Conservation (phyloP, 2,888 invertebrate species). For the Ormyrus rosae region DNA sequence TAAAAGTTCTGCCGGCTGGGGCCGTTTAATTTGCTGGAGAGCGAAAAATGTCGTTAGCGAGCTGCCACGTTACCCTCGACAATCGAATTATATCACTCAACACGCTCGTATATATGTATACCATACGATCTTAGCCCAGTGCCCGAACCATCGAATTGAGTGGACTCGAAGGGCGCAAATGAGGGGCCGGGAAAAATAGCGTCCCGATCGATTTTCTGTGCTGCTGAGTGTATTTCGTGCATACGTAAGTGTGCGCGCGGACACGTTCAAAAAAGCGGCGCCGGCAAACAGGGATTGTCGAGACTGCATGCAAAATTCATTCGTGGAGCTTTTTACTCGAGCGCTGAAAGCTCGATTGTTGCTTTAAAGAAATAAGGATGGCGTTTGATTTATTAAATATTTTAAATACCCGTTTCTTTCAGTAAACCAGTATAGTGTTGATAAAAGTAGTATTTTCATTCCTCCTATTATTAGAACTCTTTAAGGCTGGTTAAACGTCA, state of each 20-base stretch:
- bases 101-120: neutral
- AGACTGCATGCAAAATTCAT: neutral
- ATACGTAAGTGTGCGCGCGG: neutral
- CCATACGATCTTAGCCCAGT: neutral
- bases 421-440: too few species aligned
- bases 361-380: too few species aligned
- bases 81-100: conserved; percentile 29
- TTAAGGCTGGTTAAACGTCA: too few species aligned
- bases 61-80: neutral
- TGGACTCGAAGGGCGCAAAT: conserved; percentile 10
- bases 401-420: too few species aligned
- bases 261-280: conserved; percentile 31
- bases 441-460: too few species aligned
- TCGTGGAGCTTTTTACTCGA: conserved; percentile 3
- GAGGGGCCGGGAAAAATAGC: neutral
- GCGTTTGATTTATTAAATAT: too few species aligned
- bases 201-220: conserved; percentile 31
- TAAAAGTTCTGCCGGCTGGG: too few species aligned
- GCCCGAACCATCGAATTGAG: conserved; percentile 49
- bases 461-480: too few species aligned
- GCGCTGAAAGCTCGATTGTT: too few species aligned
- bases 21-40: too few species aligned
- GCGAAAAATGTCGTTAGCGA: neutral
- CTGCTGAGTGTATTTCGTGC: conserved; percentile 13
- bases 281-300: conserved; percentile 16